Evolutionary conservation across 2,113 vertebrate genomes (phyloP).

Genomic region (Illadopsis cleaveri): DNA sequence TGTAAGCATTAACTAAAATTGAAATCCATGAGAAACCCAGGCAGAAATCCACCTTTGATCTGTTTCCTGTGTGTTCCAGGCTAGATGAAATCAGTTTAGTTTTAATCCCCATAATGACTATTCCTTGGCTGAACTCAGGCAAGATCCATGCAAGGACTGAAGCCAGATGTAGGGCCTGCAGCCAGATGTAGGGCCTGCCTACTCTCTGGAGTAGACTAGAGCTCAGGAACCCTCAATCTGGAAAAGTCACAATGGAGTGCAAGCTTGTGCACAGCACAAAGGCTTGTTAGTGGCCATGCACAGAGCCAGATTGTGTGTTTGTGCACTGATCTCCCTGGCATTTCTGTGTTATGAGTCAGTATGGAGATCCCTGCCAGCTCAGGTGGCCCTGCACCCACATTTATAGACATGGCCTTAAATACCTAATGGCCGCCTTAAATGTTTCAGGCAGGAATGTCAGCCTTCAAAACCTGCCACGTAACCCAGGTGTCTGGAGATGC

Average conservation of each 20-base stretch:
- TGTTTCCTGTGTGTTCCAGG: slow-evolving; percentile 4
- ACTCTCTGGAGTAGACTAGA: neutral
- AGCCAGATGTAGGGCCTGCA: neutral
- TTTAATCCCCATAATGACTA: slow-evolving; percentile 26
- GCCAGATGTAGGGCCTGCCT: neutral
- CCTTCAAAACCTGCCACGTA: neutral
- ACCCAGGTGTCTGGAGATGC: neutral
- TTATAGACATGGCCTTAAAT: neutral
- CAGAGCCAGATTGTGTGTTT: neutral
- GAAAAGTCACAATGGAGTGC: neutral
- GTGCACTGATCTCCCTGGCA: neutral
- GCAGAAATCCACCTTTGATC: slow-evolving; percentile 32
- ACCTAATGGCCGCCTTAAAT: neutral
- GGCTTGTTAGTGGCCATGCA: neutral
- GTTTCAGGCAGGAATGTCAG: neutral
- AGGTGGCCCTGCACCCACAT: neutral
- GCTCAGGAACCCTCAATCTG: neutral
- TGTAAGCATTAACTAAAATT: neutral
- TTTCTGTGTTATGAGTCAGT: neutral
- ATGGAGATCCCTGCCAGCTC: neutral
- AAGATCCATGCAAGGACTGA: neutral
- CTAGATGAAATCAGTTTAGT: slow-evolving; percentile 37
- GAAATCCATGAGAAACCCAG: slow-evolving; percentile 12
- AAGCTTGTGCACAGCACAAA: neutral
- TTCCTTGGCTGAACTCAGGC: slow-evolving; percentile 16